Conservation (phyloP, 2,888 invertebrate genomes). For the Cybosia mesomella region DNA sequence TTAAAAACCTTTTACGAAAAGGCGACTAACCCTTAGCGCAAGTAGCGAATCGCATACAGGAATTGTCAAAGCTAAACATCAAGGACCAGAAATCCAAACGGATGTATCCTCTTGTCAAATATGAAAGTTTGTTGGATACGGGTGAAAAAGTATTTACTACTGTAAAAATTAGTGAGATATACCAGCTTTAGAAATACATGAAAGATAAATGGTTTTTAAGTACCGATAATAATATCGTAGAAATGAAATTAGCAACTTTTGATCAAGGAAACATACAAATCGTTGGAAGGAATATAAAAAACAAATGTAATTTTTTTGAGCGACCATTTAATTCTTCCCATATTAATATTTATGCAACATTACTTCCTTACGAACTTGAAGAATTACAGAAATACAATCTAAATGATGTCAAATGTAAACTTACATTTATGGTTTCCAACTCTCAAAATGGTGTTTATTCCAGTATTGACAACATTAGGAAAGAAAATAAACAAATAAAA, state of each 20-base stretch:
- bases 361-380: constrained; percentile 4
- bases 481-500: background rate
- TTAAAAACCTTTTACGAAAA: constrained; percentile 8
- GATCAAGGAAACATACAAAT: constrained; percentile 5
- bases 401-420: constrained; percentile 2
- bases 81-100: background rate
- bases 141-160: constrained; percentile 4
- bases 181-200: background rate
- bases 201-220: constrained; percentile 10
- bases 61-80: background rate
- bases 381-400: background rate
- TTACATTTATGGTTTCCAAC: background rate
- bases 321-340: constrained; percentile 11
- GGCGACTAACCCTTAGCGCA: constrained; percentile 1
- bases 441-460: background rate
- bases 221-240: constrained; percentile 1
- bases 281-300: constrained; percentile 7
- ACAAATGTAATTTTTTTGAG: constrained; percentile 12
- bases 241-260: background rate
- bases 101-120: background rate
- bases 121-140: background rate
- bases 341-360: constrained; percentile 10
- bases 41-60: constrained; percentile 10
- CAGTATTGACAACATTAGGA: constrained; percentile 6
- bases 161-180: background rate